Base-by-base conservation (phyloP, 1,140 invertebrate genomes). In the Drosophila obscura region DNA sequence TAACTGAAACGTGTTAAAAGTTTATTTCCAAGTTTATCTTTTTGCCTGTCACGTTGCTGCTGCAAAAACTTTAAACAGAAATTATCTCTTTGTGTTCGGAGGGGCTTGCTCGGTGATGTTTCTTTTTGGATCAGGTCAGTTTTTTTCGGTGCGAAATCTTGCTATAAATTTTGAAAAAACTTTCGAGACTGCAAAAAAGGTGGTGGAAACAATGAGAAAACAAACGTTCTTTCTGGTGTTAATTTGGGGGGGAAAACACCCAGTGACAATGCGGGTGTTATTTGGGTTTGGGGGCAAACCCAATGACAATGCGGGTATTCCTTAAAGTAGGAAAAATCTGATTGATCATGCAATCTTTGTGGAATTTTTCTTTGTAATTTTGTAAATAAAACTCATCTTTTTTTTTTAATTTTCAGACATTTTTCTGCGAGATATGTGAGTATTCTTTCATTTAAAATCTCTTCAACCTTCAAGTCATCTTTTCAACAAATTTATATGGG, bases 51-150 rank as follows among this genome's bases (percentile, higher is more conserved):
- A 76, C 73, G 63, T 73, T 51, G 5, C 28, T 61, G 62, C 62
- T 74, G 71, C 35, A 52, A 66, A 68, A 77, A 50, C 48, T 77
- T 77, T 51, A n/a, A 24, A 52, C 51, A 64, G 46, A 63, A 81
- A 81, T 81, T 81, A 81, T 77, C 69, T 81, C 63, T 65, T 69
- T 81, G 52, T 61, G 75, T 77, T 73, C 53, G 61, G 35, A 1
- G 35, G 1, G 3, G 8, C 50, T 71, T 75, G 58, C 9, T 39
- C 11, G 35, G 3, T 39, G 41, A 56, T 16, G 35, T 51, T 68
- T 64, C 44, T 41, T 43, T 24, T 65, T 59, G 41, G 45, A 44
- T 22, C 57, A 63, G 72, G 72, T 74, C 72, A 74, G 72, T 74
- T 45, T 50, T 22, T 35, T 6, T 39, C 50, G 22, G 4, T 11